Base-by-base conservation (phyloP, 2,888 invertebrate species). In the Syrista parreyssii region DNA sequence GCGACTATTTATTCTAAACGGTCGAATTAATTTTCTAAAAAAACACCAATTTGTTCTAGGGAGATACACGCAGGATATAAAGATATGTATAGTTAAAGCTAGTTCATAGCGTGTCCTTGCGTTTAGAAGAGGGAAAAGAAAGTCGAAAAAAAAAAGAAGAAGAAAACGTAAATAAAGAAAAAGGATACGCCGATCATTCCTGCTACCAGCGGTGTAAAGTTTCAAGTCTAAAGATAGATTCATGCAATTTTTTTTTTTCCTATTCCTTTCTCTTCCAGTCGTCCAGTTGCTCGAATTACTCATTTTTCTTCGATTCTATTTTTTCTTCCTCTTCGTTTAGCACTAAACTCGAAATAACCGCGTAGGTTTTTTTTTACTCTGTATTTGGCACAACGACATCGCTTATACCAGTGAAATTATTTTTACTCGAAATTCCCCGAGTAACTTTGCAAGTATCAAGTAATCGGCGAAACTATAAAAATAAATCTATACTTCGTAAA, bases 11-110 rank as follows among this genome's bases (percentile, higher is more conserved):
- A 86, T 86, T 83, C 84, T 82, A 84, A 85, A 80, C 81, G 79
- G 81, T 84, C 82, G 83, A 86, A 83, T 84, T 85, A 86, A 40
- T 88, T 87, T 86, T 87, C 80, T 80, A 83, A 82, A 82, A 78
- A 79, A 82, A 78, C 76, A 82, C 78, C 79, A 76, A 74, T 78
- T 36, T 75, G 32, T 75, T 9, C 15, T 55, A 55, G 75, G 55
- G 75, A 12, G 40, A 30, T 55, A 31, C 15, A n/a, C 55, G 75
- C 55, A 33, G 34, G n/a, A 73, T 73, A 73, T 73, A 35, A 35
- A 35, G 11, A 34, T 32, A 73, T 73, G 35, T 73, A 73, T 73
- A 73, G 73, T 33, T 33, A 35, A 73, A 36, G 34, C n/a, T 30
- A 30, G 36, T 12, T 35, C 12, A 11, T 30, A 23, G 36, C 73